Evolutionary conservation across 2,888 invertebrate species (phyloP), one percentile per base, ranked within the genome.

Genomic region (Pyrochroa serraticornis): DNA sequence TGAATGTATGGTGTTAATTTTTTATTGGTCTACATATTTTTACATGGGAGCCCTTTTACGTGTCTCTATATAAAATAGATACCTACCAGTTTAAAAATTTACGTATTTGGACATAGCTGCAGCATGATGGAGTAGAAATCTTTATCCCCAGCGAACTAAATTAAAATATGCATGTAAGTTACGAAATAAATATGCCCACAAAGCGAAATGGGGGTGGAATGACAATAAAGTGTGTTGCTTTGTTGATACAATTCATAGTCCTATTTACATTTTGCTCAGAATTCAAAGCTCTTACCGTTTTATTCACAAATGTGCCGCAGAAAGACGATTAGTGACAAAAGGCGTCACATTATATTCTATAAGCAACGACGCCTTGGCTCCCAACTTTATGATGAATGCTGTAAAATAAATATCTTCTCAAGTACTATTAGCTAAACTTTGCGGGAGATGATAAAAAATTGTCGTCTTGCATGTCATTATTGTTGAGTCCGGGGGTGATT

Each of bases 221-320:
- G 52, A 47, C 47, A 52, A 51, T 58, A 47, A 47, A 58, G 47
- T 58, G 36, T 58, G 51, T 52, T 58, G 46, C 47, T 52, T 58
- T 47, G 51, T 58, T 58, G 51, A 57, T 57, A 57, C 57, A 57
- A 57, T 57, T 56, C 56, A 56, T 56, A 57, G 14, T 57, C 51
- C 46, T 57, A 57, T 57, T 58, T 58, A 58, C 47, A 58, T 58
- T 58, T 58, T 22, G 34, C 51, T 43, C 46, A 57, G 50, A 43
- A 50, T 46, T 42, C 50, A 57, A 57, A 56, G 50, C 48, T 48
- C 55, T 39, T 49, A 50, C 36, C 37, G 14, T 50, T 54, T 50
- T 50, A 56, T 50, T 51, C 57, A 36, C 36, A 42, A 50, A 57
- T 44, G 41, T 46, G 50, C 44, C 39, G 35, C 41, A 57, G 50